Evolutionary conservation across 2,113 vertebrate species (phyloP), one percentile per base, ranked within the genome.

Genomic region (Myiozetetes cayanensis): DNA sequence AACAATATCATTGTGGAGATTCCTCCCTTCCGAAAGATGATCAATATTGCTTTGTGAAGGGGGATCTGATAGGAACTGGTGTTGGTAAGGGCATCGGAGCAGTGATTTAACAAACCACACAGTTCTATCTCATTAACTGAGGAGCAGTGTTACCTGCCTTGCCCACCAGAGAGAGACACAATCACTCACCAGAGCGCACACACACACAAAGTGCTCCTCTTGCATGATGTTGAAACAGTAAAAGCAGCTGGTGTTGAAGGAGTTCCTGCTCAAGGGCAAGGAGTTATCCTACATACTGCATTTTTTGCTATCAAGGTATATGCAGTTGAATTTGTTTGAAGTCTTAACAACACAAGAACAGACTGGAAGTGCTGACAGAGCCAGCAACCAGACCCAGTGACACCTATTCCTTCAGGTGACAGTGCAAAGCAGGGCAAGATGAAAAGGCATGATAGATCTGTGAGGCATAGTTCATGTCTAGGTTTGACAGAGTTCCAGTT

Each of bases 161-260:
- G 66, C 92, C 90, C 90, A 89, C 61, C 80, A 93, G 93, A 90
- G 90, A 97, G 86, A 92, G 70, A 82, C 68, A 87, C 78, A 28
- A 27, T 59, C 50, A 39, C 85, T 78, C 8, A 1, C 50, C 35
- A 50, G 70, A 21, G 8, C 82, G 52, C 47, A 12, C 43, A 24
- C 65, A 8, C 80, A 37, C 22, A 80, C 65, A 15, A 2, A 37
- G 49, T 9, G 41, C 19, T 80, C 35, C 52, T 50, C 70, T 61
- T 63, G 24, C 27, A 0, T 5, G 35, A 56, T 68, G 23, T 4
- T 35, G 39, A 35, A 49, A 43, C 52, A 68, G 10, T 20, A 39
- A 55, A 62, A 43, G n/a, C 18, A 43, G 63, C 13, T 63, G 47
- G 28, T 14, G 41, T 44, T 17, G 47, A 55, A 80, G 41, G 28